These are phyloP conservation scores for Nomada goodeniana DNA, from an alignment of 2,888 invertebrate species.

Conservation along the genomic window DNA sequence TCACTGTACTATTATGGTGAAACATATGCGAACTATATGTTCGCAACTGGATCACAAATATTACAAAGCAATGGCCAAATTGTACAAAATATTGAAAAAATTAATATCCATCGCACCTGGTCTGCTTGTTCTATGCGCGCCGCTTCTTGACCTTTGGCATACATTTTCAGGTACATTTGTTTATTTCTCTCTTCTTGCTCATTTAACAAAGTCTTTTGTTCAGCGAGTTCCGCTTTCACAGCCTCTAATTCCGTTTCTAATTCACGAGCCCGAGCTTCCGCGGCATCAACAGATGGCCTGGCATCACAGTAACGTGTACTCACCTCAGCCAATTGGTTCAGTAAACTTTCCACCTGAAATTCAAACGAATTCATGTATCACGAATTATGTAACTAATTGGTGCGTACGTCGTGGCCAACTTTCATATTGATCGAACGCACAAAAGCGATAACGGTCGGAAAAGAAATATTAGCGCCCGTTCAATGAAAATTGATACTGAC, in stretches of 20 bases:
- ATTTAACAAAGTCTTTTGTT: conserved; percentile 87
- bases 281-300: conserved; percentile 89
- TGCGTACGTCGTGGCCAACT: too few relatives aligned
- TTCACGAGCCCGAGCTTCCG: conserved; percentile 89
- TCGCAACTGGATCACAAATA: too few relatives aligned
- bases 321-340: conserved; percentile 90
- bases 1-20: too few relatives aligned
- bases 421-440: too few relatives aligned
- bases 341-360: conserved; percentile 88
- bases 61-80: not conserved
- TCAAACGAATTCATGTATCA: not conserved
- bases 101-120: conserved; percentile 85
- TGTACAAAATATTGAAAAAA: not conserved
- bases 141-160: conserved; percentile 92
- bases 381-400: not conserved
- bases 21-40: too few relatives aligned
- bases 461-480: too few relatives aligned
- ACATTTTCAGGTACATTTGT: conserved; percentile 92
- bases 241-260: conserved; percentile 91
- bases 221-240: conserved; percentile 88
- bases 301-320: conserved; percentile 92
- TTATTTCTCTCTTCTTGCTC: conserved; percentile 91
- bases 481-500: too few relatives aligned
- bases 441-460: too few relatives aligned
- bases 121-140: conserved; percentile 90